phyloP scores from a whole-genome alignment of 2,888 invertebrate genomes.

The Cheilosia variabilis region DNA sequence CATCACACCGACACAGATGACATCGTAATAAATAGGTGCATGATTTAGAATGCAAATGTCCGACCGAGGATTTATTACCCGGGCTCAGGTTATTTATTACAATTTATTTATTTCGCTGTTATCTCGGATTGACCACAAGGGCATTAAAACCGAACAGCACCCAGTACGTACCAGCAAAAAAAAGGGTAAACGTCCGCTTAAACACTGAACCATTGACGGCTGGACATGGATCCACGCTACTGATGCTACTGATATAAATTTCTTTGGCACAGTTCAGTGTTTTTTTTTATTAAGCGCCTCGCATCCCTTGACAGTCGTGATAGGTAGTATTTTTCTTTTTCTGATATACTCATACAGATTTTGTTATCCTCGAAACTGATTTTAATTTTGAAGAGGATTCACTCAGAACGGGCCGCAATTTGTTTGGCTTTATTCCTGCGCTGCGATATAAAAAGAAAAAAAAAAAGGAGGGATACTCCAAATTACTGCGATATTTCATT shows the following conservation, averaged over 20 bases:
- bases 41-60: constrained; percentile 75
- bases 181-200: constrained; percentile 51
- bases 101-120: constrained; percentile 74
- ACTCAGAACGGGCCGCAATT: constrained; percentile 46
- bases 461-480: constrained; percentile 26
- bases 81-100: constrained; percentile 67
- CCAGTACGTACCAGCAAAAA: neutral
- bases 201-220: constrained; percentile 53
- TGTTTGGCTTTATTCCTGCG: constrained; percentile 58
- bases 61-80: constrained; percentile 59
- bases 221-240: constrained; percentile 44
- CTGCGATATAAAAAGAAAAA: constrained; percentile 35
- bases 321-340: constrained; percentile 2
- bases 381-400: constrained; percentile 59
- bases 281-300: neutral
- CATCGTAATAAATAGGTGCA: constrained; percentile 69
- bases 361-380: constrained; percentile 60
- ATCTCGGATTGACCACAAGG: constrained; percentile 71
- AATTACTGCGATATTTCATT: constrained; percentile 74
- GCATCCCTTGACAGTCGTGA: constrained; percentile 15
- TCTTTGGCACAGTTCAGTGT: constrained; percentile 41
- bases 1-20: constrained; percentile 65
- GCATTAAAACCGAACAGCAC: constrained; percentile 37
- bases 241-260: constrained; percentile 28
- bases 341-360: constrained; percentile 43